Percentiles rank a stretch among this genome's conserved stretches.
Conservation (phyloP, 2,113 vertebrate species). For the Loxodonta africana region DNA sequence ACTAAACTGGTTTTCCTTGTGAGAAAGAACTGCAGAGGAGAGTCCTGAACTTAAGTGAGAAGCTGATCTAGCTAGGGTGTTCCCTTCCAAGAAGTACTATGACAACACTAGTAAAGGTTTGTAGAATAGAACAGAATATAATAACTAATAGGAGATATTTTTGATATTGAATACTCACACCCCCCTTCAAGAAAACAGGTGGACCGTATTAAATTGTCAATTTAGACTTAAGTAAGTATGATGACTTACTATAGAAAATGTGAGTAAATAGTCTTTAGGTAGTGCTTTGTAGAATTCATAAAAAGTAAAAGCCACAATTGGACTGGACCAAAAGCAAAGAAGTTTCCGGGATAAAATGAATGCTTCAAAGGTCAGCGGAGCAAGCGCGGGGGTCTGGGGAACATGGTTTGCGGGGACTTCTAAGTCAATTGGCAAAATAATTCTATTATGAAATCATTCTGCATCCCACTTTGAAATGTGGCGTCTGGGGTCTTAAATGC, state of each 20-base stretch:
- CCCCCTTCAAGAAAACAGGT: neutral
- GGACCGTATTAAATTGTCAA: neutral
- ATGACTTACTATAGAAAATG: neutral
- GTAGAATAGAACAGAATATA: neutral
- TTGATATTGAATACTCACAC: neutral
- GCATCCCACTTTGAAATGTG: no score
- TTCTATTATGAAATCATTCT: no score
- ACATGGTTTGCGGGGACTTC: no score
- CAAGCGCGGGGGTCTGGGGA: no score
- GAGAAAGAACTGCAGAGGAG: constrained; percentile 55
- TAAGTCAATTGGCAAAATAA: no score
- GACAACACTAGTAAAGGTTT: neutral
- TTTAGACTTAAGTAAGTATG: neutral
- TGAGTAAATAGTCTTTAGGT: neutral
- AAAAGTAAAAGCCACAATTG: neutral
- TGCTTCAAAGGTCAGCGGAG: no score
- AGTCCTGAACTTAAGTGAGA: neutral
- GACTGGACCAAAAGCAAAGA: no score
- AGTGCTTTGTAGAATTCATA: constrained; percentile 36
- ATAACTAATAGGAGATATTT: neutral
- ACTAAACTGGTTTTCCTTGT: constrained; percentile 9
- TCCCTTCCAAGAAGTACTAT: neutral
- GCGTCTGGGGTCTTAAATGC: no score
- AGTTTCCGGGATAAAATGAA: no score
- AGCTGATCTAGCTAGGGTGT: neutral